A percentile compares a stretch with the other conserved stretches of the same genome.
Conservation (phyloP, 1,140 invertebrate genomes). For the Medauroidea extradentata region DNA sequence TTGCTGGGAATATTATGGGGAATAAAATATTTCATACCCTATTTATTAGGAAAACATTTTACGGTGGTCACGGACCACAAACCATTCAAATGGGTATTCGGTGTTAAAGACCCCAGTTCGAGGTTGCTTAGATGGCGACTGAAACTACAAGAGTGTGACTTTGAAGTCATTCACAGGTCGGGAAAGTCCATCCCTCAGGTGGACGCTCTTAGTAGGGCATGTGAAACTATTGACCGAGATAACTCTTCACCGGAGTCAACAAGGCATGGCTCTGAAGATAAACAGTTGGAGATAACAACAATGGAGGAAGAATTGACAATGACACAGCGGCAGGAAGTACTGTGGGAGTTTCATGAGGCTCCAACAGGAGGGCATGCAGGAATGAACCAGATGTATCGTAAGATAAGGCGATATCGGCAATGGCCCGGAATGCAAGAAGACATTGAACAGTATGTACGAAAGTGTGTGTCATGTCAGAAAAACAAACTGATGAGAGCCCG, state of each 20-base stretch:
- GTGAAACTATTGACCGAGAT: too few species aligned
- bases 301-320: background rate
- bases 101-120: constrained; percentile 43
- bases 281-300: background rate
- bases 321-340: background rate
- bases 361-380: constrained; percentile 5
- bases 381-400: background rate
- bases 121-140: constrained; percentile 48
- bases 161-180: constrained; percentile 41
- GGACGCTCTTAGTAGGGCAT: constrained; percentile 28
- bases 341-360: background rate
- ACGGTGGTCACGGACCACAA: constrained; percentile 49
- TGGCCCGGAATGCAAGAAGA: constrained; percentile 10
- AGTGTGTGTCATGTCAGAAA: constrained; percentile 12
- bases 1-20: constrained; percentile 48
- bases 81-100: constrained; percentile 45
- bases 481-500: constrained; percentile 1
- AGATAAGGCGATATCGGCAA: background rate
- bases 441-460: constrained; percentile 3
- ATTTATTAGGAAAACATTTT: constrained; percentile 45
- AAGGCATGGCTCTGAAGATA: background rate
- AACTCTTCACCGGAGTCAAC: too few species aligned
- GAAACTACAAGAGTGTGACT: constrained; percentile 45
- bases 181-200: constrained; percentile 36
- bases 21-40: constrained; percentile 43